A percentile compares a stretch with the other conserved stretches of the same genome.
phyloP scores from a whole-genome alignment of 1,140 invertebrate genomes.

The Gryllus bimaculatus region DNA sequence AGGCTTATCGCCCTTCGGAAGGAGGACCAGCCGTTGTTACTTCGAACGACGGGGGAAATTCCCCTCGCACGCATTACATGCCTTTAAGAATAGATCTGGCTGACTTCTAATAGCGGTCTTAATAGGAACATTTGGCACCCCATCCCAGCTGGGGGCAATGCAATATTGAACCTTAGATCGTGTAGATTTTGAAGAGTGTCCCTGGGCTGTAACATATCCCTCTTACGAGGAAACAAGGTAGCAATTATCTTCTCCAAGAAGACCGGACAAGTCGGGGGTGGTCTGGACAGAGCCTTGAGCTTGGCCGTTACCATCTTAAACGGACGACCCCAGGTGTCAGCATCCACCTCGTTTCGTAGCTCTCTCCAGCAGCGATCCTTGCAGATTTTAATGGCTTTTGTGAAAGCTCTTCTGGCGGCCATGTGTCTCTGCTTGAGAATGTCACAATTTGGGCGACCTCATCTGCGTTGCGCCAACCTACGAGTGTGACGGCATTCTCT shows the following conservation, averaged over 20 bases:
- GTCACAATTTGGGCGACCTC: too few relatives aligned
- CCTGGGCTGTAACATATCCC: background rate
- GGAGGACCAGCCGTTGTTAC: too few relatives aligned
- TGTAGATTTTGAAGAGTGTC: background rate
- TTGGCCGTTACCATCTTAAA: background rate
- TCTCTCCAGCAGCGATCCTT: background rate
- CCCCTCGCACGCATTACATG: too few relatives aligned
- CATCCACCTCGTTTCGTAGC: background rate
- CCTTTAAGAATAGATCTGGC: background rate
- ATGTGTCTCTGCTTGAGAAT: too few relatives aligned
- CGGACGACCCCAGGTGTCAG: background rate
- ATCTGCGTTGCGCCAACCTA: too few relatives aligned
- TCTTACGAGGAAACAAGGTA: background rate
- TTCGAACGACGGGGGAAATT: too few relatives aligned
- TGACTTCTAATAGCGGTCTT: background rate
- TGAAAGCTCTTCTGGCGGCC: too few relatives aligned
- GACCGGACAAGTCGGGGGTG: background rate
- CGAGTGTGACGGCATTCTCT: too few relatives aligned
- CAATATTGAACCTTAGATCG: background rate
- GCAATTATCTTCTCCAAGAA: background rate
- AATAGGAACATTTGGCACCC: background rate
- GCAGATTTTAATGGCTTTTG: background rate
- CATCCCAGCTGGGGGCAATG: background rate
- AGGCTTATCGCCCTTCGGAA: too few relatives aligned
- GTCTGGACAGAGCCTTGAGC: background rate